Base-by-base conservation (phyloP, 2,888 invertebrate species). In the Rotaria macrura region DNA sequence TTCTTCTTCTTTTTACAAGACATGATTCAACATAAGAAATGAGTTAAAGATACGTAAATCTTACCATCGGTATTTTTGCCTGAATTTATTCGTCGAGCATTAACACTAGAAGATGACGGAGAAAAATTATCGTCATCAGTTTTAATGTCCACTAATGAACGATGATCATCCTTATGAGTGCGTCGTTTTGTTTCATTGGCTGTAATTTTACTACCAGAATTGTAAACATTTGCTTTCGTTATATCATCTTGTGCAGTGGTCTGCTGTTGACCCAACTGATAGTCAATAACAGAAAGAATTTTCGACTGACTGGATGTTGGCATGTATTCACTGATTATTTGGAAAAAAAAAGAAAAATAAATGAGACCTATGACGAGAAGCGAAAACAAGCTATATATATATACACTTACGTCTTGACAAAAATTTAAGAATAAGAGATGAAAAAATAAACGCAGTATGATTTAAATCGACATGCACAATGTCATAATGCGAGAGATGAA, bases 211-310 rank as follows among this genome's bases (percentile, higher is more conserved):
- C 20, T 34, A 34, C 1, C 65, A 29, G 34, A 65, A 34, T 4
- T 34, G 6, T 14, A 34, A 34, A 65, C 65, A 20, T 25, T 34
- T 65, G 20, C 14, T 20, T 65, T 65, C 1, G 14, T 34, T 34
- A 17, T 20, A 34, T 34, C 34, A 65, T 14, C 14, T 34, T 65
- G 65, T 6, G 34, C 65, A 65, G 0, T 65, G 7, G 65, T 17
- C 29, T 65, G 65, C 38, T 65, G 23, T 40, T 74, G 79, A 43
- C 10, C 43, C 43, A 43, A 43, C 20, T 79, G 79, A 43, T 25
- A 40, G n/a, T 79, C 79, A 40, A 79, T 43, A 43, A 79, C 79
- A 43, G 79, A 79, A 25, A 79, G 43, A 14, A 79, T 79, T 79
- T 79, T 43, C 3, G 79, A 40, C 43, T 79, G 79, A 43, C 79